phyloP scores from a whole-genome alignment of 2,797 vertebrate genomes.

The Crypturellus tataupa region DNA sequence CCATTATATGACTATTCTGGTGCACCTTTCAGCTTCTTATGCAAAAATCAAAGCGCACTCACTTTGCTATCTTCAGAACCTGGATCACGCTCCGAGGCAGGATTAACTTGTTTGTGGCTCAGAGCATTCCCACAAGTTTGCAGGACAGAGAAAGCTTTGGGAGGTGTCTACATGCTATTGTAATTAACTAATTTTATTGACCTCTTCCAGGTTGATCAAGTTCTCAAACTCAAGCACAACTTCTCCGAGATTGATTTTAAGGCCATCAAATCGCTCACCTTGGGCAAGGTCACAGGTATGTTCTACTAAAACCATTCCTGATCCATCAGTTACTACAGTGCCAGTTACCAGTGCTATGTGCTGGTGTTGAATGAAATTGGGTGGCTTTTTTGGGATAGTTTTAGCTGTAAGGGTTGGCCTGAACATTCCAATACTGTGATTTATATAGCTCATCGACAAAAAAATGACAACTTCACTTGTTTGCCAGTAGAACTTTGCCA shows the following conservation, averaged over 20 bases:
- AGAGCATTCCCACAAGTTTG: not conserved
- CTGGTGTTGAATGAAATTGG: not conserved
- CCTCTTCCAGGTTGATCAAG: conserved; percentile 89
- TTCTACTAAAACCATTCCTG: conserved; percentile 13
- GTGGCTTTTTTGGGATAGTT: not conserved
- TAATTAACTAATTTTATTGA: conserved; percentile 58
- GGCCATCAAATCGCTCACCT: conserved; percentile 88
- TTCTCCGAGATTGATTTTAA: conserved; percentile 91
- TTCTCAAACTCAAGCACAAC: conserved; percentile 89
- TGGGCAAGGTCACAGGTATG: conserved; percentile 94
- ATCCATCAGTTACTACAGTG: not conserved
- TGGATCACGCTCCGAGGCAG: not conserved
- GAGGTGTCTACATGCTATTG: not conserved
- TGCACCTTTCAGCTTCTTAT: conserved; percentile 43
- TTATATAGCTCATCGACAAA: not conserved
- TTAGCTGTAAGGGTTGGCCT: not conserved
- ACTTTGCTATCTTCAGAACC: conserved; percentile 42
- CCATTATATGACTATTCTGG: conserved; percentile 28
- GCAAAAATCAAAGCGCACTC: conserved; percentile 59
- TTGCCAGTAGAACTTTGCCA: not conserved
- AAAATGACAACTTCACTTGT: not conserved
- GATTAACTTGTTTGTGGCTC: conserved; percentile 12
- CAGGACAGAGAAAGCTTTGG: not conserved
- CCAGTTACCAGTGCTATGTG: not conserved
- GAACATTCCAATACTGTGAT: not conserved